Evolutionary conservation across 2,797 vertebrate species (phyloP).

Genomic region (Vireo griseus): DNA sequence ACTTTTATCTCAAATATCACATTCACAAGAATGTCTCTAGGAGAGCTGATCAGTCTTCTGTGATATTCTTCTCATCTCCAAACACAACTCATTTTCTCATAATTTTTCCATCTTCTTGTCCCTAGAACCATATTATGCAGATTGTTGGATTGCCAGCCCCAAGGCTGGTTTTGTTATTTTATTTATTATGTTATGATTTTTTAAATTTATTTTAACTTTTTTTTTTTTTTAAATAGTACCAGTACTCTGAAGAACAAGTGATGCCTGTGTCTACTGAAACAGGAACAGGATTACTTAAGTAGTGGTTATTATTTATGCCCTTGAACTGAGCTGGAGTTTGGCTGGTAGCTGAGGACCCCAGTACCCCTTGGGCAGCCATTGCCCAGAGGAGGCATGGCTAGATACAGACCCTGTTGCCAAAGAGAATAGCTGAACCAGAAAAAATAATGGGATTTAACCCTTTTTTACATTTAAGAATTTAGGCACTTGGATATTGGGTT

Average conservation of each 20-base stretch:
- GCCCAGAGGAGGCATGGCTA: neutral
- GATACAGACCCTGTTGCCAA: neutral
- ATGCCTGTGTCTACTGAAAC: neutral
- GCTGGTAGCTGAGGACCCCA: neutral
- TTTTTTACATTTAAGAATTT: neutral
- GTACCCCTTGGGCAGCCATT: neutral
- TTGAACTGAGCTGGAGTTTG: neutral
- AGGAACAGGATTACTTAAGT: neutral
- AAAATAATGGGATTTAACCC: neutral
- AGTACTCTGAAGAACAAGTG: neutral
- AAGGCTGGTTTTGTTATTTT: neutral
- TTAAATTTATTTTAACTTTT: neutral
- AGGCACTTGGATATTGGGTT: neutral
- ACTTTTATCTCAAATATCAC: neutral
- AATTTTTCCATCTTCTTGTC: neutral
- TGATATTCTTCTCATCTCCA: neutral
- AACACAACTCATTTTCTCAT: neutral
- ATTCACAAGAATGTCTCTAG: neutral
- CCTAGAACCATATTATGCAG: accelerated
- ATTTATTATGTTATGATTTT: neutral
- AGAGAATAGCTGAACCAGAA: neutral
- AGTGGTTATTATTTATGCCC: neutral
- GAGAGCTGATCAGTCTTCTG: neutral
- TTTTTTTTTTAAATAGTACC: neutral
- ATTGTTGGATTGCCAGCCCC: neutral